These are phyloP conservation scores for Mythimna loreyi DNA, from an alignment of 2,888 invertebrate genomes.

Conservation along the genomic window DNA sequence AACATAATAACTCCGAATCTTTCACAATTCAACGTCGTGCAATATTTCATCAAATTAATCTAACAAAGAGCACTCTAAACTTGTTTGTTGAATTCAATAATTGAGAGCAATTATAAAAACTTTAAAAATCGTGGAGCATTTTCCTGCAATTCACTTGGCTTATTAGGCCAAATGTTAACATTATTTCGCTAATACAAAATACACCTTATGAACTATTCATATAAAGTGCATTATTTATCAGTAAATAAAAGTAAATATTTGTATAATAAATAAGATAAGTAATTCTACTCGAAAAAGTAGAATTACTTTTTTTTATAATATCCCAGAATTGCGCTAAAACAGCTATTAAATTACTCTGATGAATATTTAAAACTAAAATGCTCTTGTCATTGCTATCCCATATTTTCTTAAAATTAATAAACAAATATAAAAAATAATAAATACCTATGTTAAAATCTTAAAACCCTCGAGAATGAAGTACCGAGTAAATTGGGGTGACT, in stretches of 20 bases:
- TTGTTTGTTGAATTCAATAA: not conserved
- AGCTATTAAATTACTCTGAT: not conserved
- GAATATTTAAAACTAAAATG: not conserved
- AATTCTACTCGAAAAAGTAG: too few relatives aligned
- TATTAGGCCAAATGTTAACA: not conserved
- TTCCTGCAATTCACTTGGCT: not conserved
- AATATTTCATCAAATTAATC: constrained; percentile 4
- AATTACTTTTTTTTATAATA: too few relatives aligned
- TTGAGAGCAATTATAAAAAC: not conserved
- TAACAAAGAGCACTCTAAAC: too few relatives aligned
- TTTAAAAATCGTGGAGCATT: not conserved
- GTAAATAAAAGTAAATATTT: not conserved
- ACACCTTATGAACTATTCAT: not conserved
- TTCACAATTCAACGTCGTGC: too few relatives aligned
- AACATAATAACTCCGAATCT: not conserved
- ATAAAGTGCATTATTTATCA: not conserved
- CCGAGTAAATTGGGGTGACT: too few relatives aligned
- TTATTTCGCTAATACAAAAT: not conserved
- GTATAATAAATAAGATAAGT: too few relatives aligned
- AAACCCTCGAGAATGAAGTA: not conserved
- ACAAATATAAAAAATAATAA: too few relatives aligned
- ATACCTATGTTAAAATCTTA: too few relatives aligned
- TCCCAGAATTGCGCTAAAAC: not conserved
- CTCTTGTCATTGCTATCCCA: not conserved
- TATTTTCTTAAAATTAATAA: not conserved